Percentiles rank a stretch among this genome's conserved stretches.
phyloP scores from a whole-genome alignment of 1,140 invertebrate genomes.

The Bombus superbus region DNA sequence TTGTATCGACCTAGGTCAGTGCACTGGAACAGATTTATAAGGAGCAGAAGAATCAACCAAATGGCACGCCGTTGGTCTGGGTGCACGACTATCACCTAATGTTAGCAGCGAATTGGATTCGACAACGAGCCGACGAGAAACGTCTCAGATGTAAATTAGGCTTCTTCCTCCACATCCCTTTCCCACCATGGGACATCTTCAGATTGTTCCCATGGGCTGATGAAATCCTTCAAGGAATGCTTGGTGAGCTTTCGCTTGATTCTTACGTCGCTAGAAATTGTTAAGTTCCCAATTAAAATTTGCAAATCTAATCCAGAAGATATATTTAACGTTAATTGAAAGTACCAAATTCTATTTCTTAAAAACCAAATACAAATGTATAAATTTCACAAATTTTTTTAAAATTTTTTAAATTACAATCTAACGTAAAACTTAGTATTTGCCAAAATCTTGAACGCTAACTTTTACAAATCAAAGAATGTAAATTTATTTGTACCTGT shows the following conservation, averaged over 20 bases:
- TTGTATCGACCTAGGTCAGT: constrained; percentile 71
- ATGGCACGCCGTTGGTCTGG: constrained; percentile 90
- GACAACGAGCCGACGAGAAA: constrained; percentile 91
- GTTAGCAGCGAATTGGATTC: constrained; percentile 94
- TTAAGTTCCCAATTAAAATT: background rate
- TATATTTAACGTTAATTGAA: background rate
- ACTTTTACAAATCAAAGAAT: too few relatives aligned
- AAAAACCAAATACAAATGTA: background rate
- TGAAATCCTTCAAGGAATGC: constrained; percentile 94
- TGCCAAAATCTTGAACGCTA: background rate
- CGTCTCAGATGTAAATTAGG: constrained; percentile 91
- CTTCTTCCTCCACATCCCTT: constrained; percentile 96
- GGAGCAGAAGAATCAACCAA: constrained; percentile 83
- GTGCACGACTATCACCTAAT: constrained; percentile 96
- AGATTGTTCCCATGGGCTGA: constrained; percentile 95
- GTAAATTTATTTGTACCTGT: background rate
- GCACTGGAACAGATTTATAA: constrained; percentile 87
- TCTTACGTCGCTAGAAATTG: background rate
- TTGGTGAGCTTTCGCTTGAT: constrained; percentile 82
- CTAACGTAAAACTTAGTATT: background rate
- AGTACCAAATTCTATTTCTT: background rate
- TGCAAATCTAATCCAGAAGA: background rate
- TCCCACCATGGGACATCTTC: constrained; percentile 96
- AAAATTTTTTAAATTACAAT: too few relatives aligned
- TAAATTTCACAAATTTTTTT: background rate